Base-by-base conservation (phyloP, 2,888 invertebrate genomes). In the Papilio gigon region DNA sequence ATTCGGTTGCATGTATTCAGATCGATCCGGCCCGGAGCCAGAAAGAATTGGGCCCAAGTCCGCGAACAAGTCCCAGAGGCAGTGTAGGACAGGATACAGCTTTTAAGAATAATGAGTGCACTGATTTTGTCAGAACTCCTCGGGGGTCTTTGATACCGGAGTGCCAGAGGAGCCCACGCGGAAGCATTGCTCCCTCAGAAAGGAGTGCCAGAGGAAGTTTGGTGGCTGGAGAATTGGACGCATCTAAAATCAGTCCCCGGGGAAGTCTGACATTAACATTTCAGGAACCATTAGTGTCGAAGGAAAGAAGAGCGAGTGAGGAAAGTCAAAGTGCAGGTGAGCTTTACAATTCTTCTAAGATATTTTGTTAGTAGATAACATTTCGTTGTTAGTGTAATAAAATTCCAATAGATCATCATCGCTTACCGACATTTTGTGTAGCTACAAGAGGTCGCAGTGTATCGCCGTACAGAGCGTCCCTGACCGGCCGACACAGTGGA, bases 211-310 rank as follows among this genome's bases (percentile, higher is more conserved):
- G 91, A 56, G 92, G 92, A 0, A 92, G 92, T 68, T 70, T 92
- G 27, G 86, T 89, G 12, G 77, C 91, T 0, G 85, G 84, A 3
- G 89, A 89, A 6, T 76, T 81, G 33, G 92, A 92, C 14, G 75
- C 84, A 0, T 83, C 88, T 0, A 85, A 87, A 61, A 78, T 93
- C 25, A 94, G 93, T 77, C 93, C 94, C 0, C 86, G 94, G 70
- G 94, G 94, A 40, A 94, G 94, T 76, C 77, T 94, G 64, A 94
- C 94, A 0, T 80, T 94, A 68, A 94, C 94, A 1, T 94, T 94
- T 77, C 94, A 94, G 83, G 94, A 94, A 73, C 94, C 94, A 14
- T 76, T 92, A 64, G 91, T 93, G 1, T 89, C 93, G 0, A 88
- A 87, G 71, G 93, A 93, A 75, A 88, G 94, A 74, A 87, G 94